A percentile compares a stretch with the other conserved stretches of the same genome.
Conservation (phyloP, 2,888 invertebrate genomes). For the Cordilura impudica region DNA sequence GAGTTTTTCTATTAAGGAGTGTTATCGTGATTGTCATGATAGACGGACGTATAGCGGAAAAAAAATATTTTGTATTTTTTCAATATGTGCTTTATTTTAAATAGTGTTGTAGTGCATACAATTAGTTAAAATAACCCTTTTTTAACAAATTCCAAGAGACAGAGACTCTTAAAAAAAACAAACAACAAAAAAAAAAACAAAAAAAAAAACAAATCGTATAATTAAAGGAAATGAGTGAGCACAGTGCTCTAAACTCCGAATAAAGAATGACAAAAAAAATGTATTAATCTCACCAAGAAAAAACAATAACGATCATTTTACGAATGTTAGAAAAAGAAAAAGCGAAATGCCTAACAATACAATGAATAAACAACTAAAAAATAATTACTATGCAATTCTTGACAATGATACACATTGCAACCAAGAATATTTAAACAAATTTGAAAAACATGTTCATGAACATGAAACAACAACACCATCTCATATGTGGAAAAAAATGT, state of each 20-base stretch:
- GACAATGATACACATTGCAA: background rate
- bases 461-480: background rate
- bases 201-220: background rate
- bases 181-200: too few relatives aligned
- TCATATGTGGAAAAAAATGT: background rate
- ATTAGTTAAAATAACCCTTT: too few relatives aligned
- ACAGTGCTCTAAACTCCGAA: conserved; percentile 9
- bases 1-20: too few relatives aligned
- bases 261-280: conserved; percentile 12
- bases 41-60: too few relatives aligned
- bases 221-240: conserved; percentile 12
- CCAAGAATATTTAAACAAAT: conserved; percentile 1
- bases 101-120: too few relatives aligned
- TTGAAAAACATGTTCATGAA: conserved; percentile 7
- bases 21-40: too few relatives aligned
- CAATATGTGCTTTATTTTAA: too few relatives aligned
- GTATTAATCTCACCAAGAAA: background rate
- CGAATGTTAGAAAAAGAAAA: background rate
- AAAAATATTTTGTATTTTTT: too few relatives aligned
- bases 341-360: background rate
- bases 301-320: too few relatives aligned
- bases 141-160: conserved; percentile 2
- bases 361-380: background rate
- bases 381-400: background rate
- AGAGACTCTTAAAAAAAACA: conserved; percentile 3